Evolutionary conservation across 2,797 vertebrate species (phyloP).

Genomic region (Brachyrhaphis roseni): DNA sequence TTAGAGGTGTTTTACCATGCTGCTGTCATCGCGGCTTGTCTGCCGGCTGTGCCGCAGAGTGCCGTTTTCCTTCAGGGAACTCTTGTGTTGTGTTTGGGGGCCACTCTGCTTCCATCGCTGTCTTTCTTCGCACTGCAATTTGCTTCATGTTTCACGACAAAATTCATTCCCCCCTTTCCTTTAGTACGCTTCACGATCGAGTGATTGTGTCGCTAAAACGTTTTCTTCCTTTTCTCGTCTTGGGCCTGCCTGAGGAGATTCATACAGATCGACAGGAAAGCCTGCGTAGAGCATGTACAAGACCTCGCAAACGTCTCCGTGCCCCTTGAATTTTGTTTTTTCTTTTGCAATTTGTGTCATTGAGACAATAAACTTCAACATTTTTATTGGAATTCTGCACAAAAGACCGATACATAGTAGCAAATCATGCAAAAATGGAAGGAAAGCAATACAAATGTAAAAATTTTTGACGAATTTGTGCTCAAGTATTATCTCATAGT

Average conservation of each 20-base stretch:
- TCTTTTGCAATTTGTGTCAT: neutral
- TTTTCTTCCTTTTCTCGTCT: neutral
- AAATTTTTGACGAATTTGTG: neutral
- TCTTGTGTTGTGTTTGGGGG: slow-evolving; percentile 25
- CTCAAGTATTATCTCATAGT: neutral
- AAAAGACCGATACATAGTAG: neutral
- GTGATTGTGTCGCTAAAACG: neutral
- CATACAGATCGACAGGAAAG: neutral
- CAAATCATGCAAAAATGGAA: neutral
- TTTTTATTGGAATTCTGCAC: neutral
- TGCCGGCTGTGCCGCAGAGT: slow-evolving; percentile 44
- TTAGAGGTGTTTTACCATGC: slow-evolving; percentile 75
- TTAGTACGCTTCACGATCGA: neutral
- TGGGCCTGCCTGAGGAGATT: neutral
- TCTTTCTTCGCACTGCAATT: neutral
- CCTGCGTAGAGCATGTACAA: neutral
- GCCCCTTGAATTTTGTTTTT: neutral
- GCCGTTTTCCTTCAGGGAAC: slow-evolving; percentile 51
- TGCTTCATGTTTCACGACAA: slow-evolving; percentile 21
- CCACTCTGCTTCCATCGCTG: slow-evolving; percentile 6
- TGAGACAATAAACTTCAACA: neutral
- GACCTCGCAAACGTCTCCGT: neutral
- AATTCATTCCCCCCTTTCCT: neutral
- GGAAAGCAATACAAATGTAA: neutral
- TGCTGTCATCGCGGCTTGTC: slow-evolving; percentile 73